Evolutionary conservation across 2,888 invertebrate species (phyloP).

Genomic region (Rhamnusium bicolor): DNA sequence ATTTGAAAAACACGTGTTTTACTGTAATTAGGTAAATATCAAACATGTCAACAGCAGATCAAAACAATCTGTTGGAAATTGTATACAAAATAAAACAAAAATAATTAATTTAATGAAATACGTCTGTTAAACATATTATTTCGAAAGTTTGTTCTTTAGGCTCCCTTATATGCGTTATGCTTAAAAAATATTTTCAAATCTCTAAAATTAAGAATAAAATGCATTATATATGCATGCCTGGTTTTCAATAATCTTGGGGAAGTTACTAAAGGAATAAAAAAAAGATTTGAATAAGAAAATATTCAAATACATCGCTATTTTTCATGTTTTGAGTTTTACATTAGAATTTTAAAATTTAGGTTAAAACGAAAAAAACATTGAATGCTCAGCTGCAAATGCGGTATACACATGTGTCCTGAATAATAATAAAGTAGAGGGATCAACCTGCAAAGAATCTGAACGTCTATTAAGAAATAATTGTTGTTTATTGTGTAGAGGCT

Average conservation of each 20-base stretch:
- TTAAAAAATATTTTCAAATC: neutral
- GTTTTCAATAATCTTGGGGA: neutral
- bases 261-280: neutral
- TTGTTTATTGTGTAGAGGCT: slow-evolving; percentile 62
- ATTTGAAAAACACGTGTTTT: too few species aligned
- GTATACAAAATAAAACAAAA: too few species aligned
- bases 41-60: too few species aligned
- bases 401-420: slow-evolving; percentile 40
- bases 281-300: neutral
- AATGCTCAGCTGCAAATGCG: slow-evolving; percentile 33
- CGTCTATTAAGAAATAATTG: slow-evolving; percentile 64
- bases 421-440: slow-evolving; percentile 38
- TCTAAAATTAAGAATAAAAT: neutral
- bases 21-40: too few species aligned
- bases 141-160: neutral
- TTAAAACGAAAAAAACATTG: slow-evolving; percentile 21
- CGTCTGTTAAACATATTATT: too few species aligned
- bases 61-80: too few species aligned
- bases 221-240: neutral
- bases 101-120: too few species aligned
- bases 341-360: neutral
- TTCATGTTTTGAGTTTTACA: neutral
- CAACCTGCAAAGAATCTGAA: slow-evolving; percentile 52
- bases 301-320: neutral
- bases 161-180: neutral